Base-by-base conservation (phyloP, 2,888 invertebrate genomes). In the Drosophila anceps region DNA sequence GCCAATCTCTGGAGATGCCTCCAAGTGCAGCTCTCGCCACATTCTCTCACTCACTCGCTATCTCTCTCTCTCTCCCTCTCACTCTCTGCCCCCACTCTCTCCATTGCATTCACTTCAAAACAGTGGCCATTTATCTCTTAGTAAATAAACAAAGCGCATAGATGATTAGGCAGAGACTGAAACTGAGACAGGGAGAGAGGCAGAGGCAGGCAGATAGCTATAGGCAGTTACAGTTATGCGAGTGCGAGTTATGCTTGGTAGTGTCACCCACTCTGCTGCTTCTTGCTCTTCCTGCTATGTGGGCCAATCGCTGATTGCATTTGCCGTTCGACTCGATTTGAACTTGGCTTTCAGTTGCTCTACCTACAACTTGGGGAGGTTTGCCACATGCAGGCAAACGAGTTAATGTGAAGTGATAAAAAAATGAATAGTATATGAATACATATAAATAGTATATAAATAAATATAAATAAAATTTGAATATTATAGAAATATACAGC, bases 61-160 rank as follows among this genome's bases (percentile, higher is more conserved):
- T 12, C 12, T 8, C 20, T 13, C 20, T 3, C n/a, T 13, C 18
- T 12, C 13, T 4, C 31, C 7, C 31, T 6, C 18, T 20, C 33
- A 24, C 2, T 8, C 18, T 27, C 31, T 13, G 33, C 44, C 15
- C 29, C 15, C 10, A 13, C 43, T 31, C 41, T 29, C n/a, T 31
- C 18, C 51, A 20, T 60, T 73, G 29, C 70, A 39, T 27, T 15
- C 46, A 46, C 54, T 31, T 48, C 37, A 24, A 54, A 37, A 37
- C 37, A 69, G 37, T 72, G 67, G 55, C 66, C 63, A 88, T 84
- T 84, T 84, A 84, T 84, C 75, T 86, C 58, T 59, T 50, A 53
- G 71, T 73, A 69, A 84, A 71, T 73, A 69, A 84, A 71, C 83
- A 85, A 76, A 75, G 68, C 71, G 24, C 68, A 54, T 29, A 48